A percentile compares a stretch with the other conserved stretches of the same genome.
These are phyloP conservation scores for Drosophila nr. perissopoda DNA, from an alignment of 2,888 invertebrate species.

Conservation along the genomic window DNA sequence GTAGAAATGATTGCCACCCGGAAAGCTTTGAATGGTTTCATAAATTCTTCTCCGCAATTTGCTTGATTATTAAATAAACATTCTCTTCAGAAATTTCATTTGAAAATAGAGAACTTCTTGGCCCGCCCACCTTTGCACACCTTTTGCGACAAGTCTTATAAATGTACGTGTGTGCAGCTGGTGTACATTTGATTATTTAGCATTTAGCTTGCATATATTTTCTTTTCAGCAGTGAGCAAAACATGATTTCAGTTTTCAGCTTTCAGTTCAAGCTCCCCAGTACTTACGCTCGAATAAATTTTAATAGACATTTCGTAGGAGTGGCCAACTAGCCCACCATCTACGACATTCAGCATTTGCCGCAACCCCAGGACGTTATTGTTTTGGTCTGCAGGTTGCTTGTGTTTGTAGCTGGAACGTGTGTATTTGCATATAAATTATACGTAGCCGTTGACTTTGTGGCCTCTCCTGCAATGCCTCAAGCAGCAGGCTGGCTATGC, in stretches of 20 bases:
- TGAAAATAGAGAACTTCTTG: constrained; percentile 2
- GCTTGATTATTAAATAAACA: background rate
- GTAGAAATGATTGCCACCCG: background rate
- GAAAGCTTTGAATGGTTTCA: background rate
- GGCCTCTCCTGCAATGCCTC: constrained; percentile 74
- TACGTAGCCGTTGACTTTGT: constrained; percentile 77
- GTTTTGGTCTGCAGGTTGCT: constrained; percentile 56
- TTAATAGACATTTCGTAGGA: constrained; percentile 75
- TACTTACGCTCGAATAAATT: constrained; percentile 78
- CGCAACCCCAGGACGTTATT: constrained; percentile 37
- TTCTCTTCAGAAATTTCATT: background rate
- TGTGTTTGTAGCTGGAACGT: constrained; percentile 67
- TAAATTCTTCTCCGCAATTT: background rate
- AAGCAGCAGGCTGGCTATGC: constrained; percentile 56
- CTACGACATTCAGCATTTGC: constrained; percentile 1
- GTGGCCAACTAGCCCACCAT: constrained; percentile 19
- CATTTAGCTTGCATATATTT: constrained; percentile 75
- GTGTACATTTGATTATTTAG: constrained; percentile 75
- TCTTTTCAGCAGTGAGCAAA: constrained; percentile 70
- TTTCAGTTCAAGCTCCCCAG: constrained; percentile 54
- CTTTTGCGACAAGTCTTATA: constrained; percentile 8
- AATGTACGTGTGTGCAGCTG: constrained; percentile 35
- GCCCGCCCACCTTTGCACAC: constrained; percentile 32
- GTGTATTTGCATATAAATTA: constrained; percentile 80
- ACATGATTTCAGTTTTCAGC: constrained; percentile 67